Evolutionary conservation across 2,888 invertebrate species (phyloP).

Genomic region (Fragum whitleyi): DNA sequence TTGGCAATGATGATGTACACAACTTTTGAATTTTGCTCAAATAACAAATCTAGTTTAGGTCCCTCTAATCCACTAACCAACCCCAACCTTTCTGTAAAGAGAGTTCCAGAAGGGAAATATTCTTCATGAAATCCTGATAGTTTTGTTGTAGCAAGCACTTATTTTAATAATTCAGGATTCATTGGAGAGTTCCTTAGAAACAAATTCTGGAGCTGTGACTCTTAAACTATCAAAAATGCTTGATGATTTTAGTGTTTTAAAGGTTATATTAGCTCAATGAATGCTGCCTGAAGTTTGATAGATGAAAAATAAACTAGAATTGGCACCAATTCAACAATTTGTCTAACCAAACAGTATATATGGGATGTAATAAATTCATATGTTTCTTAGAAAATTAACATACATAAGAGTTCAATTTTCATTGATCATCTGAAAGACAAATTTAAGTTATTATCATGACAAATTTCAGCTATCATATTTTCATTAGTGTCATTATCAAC

Average conservation of each 20-base stretch:
- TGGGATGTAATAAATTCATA: no score
- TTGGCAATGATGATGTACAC: slow-evolving; percentile 40
- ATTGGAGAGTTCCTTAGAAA: neutral
- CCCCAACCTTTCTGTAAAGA: neutral
- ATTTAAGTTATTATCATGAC: no score
- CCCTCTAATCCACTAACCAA: slow-evolving; percentile 15
- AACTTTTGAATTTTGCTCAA: neutral
- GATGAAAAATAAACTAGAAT: neutral
- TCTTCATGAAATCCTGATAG: neutral
- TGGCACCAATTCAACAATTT: no score
- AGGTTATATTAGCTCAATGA: neutral
- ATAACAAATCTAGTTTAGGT: slow-evolving; percentile 16
- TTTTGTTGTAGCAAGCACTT: neutral
- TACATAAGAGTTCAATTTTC: no score
- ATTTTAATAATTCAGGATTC: no score
- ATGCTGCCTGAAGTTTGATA: neutral
- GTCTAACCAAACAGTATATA: no score
- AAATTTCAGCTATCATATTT: neutral
- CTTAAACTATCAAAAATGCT: neutral
- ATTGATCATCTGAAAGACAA: no score
- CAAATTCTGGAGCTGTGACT: neutral
- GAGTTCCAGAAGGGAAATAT: neutral
- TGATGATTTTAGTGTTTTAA: neutral
- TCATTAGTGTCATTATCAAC: slow-evolving; percentile 9
- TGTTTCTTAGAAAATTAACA: no score